Evolutionary conservation across 2,113 vertebrate genomes (phyloP), one percentile per base, ranked within the genome.

Genomic region (Caranx melampygus): DNA sequence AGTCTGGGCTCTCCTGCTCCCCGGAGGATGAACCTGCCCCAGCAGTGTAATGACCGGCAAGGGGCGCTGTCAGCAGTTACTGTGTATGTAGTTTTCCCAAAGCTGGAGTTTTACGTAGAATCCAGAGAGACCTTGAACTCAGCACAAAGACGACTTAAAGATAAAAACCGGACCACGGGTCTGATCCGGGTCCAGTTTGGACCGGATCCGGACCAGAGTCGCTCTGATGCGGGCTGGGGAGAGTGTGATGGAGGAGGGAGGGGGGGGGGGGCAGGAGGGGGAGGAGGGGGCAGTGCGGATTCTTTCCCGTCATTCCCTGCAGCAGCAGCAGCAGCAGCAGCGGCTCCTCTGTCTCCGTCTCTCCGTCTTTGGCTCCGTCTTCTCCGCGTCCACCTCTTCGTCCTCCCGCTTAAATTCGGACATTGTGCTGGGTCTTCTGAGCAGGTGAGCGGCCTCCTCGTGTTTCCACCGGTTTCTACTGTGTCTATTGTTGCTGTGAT

Each of bases 291-390:
- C 90, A 89, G 88, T 90, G 91, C 91, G 89, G 87, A 90, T 90
- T 88, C 84, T 87, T 84, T 89, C 91, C 89, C 91, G 75, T 89
- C 89, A 90, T 89, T 66, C 89, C 89, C 84, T 88, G 91, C 91
- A 86, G 91, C 87, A 78, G 88, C 84, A 75, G 77, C 88, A 61
- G 81, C 71, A 69, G 79, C 60, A 61, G 55, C 75, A 45, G 68
- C 63, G 12, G 37, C 54, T 14, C 55, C 63, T 40, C 62, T 42
- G 26, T 10, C 45, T 71, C 21, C 31, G 58, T 47, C 57, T 11
- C 2, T 57, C 78, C 15, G 49, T 64, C 18, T 15, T 58, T 49
- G 34, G 3, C 3, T 51, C 75, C 33, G 40, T 80, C 44, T 37
- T 60, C 57, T 75, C 59, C 47, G 80, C 7, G 65, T 67, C 66